phyloP scores from a whole-genome alignment of 1,140 invertebrate genomes.

The Drosophila lini region DNA sequence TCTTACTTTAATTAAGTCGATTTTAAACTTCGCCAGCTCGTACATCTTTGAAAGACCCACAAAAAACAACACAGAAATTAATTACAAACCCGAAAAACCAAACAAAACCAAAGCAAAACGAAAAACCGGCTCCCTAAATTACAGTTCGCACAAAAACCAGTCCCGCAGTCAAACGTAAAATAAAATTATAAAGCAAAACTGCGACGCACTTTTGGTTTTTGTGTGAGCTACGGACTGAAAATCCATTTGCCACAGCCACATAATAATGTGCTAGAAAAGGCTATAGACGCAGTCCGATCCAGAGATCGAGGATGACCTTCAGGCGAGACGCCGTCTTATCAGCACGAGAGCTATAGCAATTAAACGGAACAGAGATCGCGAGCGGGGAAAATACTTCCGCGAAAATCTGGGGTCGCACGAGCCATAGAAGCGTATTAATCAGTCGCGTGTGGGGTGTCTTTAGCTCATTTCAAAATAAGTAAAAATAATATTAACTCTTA shows the following conservation, averaged over 20 bases:
- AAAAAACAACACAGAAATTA: slow-evolving; percentile 18
- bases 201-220: slow-evolving; percentile 65
- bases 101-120: slow-evolving; percentile 33
- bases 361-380: slow-evolving; percentile 14
- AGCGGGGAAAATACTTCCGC: slow-evolving; percentile 18
- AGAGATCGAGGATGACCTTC: slow-evolving; percentile 51
- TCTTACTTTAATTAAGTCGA: slow-evolving; percentile 38
- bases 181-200: slow-evolving; percentile 44
- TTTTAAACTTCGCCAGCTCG: slow-evolving; percentile 17
- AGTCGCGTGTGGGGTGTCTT: slow-evolving; percentile 6
- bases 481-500: neutral
- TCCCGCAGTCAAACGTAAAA: slow-evolving; percentile 32
- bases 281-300: slow-evolving; percentile 21
- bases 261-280: slow-evolving; percentile 6
- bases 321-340: slow-evolving; percentile 21
- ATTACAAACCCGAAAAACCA: slow-evolving; percentile 31
- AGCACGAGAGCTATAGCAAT: slow-evolving; percentile 12
- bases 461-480: neutral
- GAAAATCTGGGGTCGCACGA: slow-evolving; percentile 27
- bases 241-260: slow-evolving; percentile 34
- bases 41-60: slow-evolving; percentile 21
- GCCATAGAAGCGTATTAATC: neutral
- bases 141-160: slow-evolving; percentile 55
- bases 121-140: slow-evolving; percentile 59
- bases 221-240: slow-evolving; percentile 20